Evolutionary conservation across 92 coral and sea anemone genomes (phyloP).

Genomic region (Bergia puertoricense): DNA sequence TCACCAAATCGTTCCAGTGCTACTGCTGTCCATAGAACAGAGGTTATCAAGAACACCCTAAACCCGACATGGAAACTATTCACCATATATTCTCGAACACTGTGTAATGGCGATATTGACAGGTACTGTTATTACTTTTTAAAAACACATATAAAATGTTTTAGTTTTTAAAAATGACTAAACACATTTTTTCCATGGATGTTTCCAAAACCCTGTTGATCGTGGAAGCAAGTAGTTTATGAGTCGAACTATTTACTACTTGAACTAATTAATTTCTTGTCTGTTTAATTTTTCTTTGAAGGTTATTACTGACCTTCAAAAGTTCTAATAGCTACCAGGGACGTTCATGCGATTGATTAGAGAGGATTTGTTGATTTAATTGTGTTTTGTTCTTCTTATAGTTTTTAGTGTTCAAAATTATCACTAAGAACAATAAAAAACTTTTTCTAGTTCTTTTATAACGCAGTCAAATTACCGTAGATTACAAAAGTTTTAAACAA

Average conservation of each 20-base stretch:
- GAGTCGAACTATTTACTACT: too few species aligned
- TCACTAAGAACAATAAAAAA: not conserved
- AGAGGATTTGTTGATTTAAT: too few species aligned
- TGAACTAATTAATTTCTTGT: too few species aligned
- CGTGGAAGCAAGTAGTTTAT: too few species aligned
- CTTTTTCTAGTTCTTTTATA: too few species aligned
- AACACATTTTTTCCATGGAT: too few species aligned
- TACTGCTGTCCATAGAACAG: conserved; percentile 95
- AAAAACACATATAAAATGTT: not conserved
- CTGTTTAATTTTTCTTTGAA: too few species aligned
- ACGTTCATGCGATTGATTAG: too few species aligned
- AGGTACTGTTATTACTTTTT: conserved; percentile 50
- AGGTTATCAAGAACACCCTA: conserved; percentile 90
- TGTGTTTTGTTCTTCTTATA: not conserved
- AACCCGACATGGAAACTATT: conserved; percentile 92
- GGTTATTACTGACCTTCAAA: too few species aligned
- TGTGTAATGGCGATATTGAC: conserved; percentile 93
- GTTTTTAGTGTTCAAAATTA: not conserved
- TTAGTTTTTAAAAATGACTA: not conserved
- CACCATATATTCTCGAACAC: conserved; percentile 74
- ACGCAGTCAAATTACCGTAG: not conserved
- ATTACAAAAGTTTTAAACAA: too few species aligned
- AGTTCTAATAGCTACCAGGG: too few species aligned
- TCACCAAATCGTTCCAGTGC: conserved; percentile 49
- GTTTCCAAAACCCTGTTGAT: too few species aligned